phyloP scores from a whole-genome alignment of 2,113 vertebrate genomes.

The Euleptes europaea region DNA sequence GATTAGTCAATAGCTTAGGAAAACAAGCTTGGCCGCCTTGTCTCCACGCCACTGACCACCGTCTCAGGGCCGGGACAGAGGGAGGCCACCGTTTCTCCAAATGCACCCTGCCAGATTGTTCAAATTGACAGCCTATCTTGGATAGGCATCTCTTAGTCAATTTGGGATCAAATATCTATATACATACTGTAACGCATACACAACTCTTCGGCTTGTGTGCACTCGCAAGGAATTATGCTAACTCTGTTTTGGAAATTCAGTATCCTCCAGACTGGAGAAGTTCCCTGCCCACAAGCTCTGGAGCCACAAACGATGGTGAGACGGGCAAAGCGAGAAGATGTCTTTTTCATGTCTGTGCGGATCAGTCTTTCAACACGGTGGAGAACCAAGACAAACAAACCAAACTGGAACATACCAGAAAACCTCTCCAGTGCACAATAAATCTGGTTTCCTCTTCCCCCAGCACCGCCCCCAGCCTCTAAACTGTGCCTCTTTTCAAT shows the following conservation, averaged over 20 bases:
- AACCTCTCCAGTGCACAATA: conserved; percentile 72
- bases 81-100: conserved; percentile 64
- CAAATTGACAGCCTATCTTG: neutral
- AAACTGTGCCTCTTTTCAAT: conserved; percentile 15
- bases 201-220: conserved; percentile 29
- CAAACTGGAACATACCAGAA: conserved; percentile 66
- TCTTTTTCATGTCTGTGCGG: conserved; percentile 59
- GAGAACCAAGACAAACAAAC: conserved; percentile 78
- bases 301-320: conserved; percentile 60
- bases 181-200: conserved; percentile 27
- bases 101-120: conserved; percentile 46
- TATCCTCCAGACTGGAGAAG: conserved; percentile 64
- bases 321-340: conserved; percentile 54
- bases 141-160: conserved; percentile 34
- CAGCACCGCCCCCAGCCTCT: conserved; percentile 51
- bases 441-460: conserved; percentile 32
- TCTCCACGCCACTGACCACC: conserved; percentile 75
- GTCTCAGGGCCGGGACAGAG: conserved; percentile 72
- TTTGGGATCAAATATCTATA: conserved; percentile 18
- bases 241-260: conserved; percentile 32
- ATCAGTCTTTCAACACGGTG: conserved; percentile 69
- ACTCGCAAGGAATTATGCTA: conserved; percentile 45
- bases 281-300: conserved; percentile 55
- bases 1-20: conserved; percentile 81
- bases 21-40: conserved; percentile 76